Percentiles rank a stretch among this genome's conserved stretches.
Evolutionary conservation across 2,113 vertebrate genomes (phyloP).

Genomic region (Takifugu flavidus): DNA sequence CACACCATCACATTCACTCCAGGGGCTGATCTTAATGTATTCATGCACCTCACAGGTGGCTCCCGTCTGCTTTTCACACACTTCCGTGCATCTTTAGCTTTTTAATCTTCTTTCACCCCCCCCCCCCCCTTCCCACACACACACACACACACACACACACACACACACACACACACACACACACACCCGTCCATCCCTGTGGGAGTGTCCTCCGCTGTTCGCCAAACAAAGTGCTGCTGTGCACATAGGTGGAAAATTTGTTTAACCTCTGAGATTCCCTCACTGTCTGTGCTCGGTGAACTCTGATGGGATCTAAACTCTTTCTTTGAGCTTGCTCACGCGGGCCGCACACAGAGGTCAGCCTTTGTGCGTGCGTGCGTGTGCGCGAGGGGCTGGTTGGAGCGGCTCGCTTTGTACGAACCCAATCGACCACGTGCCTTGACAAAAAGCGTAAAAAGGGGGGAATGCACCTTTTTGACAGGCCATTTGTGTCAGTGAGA

Average conservation of each 20-base stretch:
- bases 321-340: conserved; percentile 48
- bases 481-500: conserved; percentile 37
- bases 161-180: conserved; percentile 14
- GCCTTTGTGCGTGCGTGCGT: conserved; percentile 44
- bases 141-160: too few species aligned
- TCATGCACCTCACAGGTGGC: not conserved
- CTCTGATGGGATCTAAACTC: conserved; percentile 55
- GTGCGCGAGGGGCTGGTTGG: conserved; percentile 33
- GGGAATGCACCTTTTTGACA: conserved; percentile 41
- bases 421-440: conserved; percentile 41
- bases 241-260: conserved; percentile 50
- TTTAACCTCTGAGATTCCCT: conserved; percentile 55
- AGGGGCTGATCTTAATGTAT: too few species aligned
- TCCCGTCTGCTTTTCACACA: conserved; percentile 2
- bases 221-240: conserved; percentile 55
- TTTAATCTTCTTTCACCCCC: too few species aligned
- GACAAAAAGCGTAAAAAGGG: conserved; percentile 38
- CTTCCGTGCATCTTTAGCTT: conserved; percentile 21
- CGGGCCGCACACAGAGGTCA: conserved; percentile 36
- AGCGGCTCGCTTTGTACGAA: conserved; percentile 59
- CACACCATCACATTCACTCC: too few species aligned
- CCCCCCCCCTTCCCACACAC: too few species aligned
- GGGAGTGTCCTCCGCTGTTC: conserved; percentile 51
- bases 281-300: conserved; percentile 58
- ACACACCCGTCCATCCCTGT: conserved; percentile 33